These are phyloP conservation scores for Smutsia temminckii DNA, from an alignment of 2,797 vertebrate species.

Conservation along the genomic window DNA sequence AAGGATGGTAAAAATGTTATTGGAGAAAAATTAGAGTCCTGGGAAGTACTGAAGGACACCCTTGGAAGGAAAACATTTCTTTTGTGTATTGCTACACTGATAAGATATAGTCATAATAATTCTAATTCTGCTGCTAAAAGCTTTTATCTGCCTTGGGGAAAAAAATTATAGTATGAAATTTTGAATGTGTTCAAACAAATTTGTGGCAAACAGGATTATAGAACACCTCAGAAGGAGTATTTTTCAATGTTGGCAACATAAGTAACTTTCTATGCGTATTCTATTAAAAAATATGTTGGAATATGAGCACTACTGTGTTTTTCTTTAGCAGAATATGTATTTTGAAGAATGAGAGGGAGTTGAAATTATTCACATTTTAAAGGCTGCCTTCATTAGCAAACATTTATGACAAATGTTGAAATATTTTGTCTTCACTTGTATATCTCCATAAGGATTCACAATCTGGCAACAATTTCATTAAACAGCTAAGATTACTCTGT, in stretches of 20 bases:
- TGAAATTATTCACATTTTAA: slow-evolving; percentile 39
- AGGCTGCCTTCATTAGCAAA: slow-evolving; percentile 56
- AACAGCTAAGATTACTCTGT: slow-evolving; percentile 31
- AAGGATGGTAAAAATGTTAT: not conserved
- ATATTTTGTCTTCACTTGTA: slow-evolving; percentile 57
- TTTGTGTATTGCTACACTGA: not conserved
- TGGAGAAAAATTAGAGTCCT: not conserved
- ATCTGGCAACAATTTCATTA: slow-evolving; percentile 47
- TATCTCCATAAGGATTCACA: slow-evolving; percentile 48
- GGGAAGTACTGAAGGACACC: not conserved
- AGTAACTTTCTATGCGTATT: slow-evolving; percentile 15
- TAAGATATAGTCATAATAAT: not conserved
- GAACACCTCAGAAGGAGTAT: not conserved
- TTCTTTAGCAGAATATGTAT: slow-evolving; percentile 44
- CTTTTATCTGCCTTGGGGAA: not conserved
- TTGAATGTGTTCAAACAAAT: slow-evolving; percentile 5
- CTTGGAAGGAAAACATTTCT: not conserved
- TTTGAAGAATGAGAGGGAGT: not conserved
- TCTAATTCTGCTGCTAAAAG: not conserved
- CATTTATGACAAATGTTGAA: slow-evolving; percentile 58
- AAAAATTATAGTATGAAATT: not conserved
- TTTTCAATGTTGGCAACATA: not conserved
- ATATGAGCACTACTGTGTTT: not conserved
- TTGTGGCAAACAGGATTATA: not conserved
- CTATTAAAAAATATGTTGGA: not conserved